Percentiles rank a stretch among this genome's conserved stretches.
These are phyloP conservation scores for Leucophora obtusa DNA, from an alignment of 2,888 invertebrate genomes.

Conservation along the genomic window DNA sequence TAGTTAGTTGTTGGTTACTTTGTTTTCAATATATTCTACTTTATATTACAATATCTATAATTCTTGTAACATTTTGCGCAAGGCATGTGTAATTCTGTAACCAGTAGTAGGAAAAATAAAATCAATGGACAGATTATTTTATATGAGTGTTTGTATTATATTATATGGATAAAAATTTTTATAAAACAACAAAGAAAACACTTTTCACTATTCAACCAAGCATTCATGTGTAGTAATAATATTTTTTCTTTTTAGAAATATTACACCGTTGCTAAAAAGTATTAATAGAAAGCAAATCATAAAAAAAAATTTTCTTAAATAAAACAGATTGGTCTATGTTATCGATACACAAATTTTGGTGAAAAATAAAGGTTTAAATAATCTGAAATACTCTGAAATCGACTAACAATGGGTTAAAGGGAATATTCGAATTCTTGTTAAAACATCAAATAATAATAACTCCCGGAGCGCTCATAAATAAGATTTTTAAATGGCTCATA, in stretches of 20 bases:
- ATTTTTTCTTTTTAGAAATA: neutral
- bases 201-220: constrained; percentile 55
- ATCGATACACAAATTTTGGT: no score
- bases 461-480: no score
- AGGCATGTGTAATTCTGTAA: constrained; percentile 11
- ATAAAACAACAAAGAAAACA: constrained; percentile 40
- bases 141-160: constrained; percentile 10
- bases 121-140: constrained; percentile 34
- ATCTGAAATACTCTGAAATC: no score
- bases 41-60: neutral
- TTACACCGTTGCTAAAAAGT: neutral
- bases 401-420: no score
- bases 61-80: neutral
- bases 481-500: no score
- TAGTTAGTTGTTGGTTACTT: constrained; percentile 33
- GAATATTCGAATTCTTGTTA: no score
- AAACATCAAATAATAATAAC: no score
- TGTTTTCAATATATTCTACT: constrained; percentile 33
- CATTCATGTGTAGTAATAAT: constrained; percentile 46
- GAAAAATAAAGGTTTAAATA: no score
- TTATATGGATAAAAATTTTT: constrained; percentile 11
- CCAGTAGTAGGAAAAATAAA: constrained; percentile 33
- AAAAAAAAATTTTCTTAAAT: no score
- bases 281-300: no score
- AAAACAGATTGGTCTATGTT: no score